Base-by-base conservation (phyloP, 2,888 invertebrate species). In the Clivina fossor region DNA sequence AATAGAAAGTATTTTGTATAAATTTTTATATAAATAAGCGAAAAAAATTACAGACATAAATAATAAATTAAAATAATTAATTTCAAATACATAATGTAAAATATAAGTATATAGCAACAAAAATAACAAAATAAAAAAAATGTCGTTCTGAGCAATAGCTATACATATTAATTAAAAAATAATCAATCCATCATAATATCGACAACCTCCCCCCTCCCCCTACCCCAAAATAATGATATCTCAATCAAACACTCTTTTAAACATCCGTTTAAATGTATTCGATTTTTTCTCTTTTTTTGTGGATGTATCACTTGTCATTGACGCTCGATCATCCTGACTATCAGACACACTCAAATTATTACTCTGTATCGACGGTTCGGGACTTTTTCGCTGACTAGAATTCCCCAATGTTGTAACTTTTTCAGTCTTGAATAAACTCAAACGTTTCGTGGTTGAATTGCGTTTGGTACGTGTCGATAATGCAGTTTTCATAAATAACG, bases 171-270 rank as follows among this genome's bases (percentile, higher is more conserved):
- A n/a, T n/a, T n/a, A n/a, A n/a, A n/a, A n/a, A n/a, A n/a, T n/a
- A n/a, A n/a, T n/a, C n/a, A n/a, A n/a, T n/a, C n/a, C n/a, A n/a
- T n/a, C n/a, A n/a, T n/a, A n/a, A n/a, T n/a, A n/a, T n/a, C n/a
- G n/a, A n/a, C n/a, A n/a, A n/a, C n/a, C n/a, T n/a, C n/a, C n/a
- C n/a, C n/a, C n/a, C n/a, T n/a, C n/a, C n/a, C n/a, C n/a, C n/a
- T n/a, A n/a, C n/a, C n/a, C n/a, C n/a, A n/a, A n/a, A n/a, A n/a
- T n/a, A n/a, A 26, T 9, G 26, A 7, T 7, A 32, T 18, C n/a
- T 37, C 24, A 32, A 82, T 79, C 86, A 78, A 90, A 90, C 69
- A 90, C 84, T 78, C 88, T 89, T 65, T 83, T 88, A 69, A 89
- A 80, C 70, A 90, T 83, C 74, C 84, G 86, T 71, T 85, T 88